phyloP scores from a whole-genome alignment of 2,113 vertebrate species.

The Piaya cayana region DNA sequence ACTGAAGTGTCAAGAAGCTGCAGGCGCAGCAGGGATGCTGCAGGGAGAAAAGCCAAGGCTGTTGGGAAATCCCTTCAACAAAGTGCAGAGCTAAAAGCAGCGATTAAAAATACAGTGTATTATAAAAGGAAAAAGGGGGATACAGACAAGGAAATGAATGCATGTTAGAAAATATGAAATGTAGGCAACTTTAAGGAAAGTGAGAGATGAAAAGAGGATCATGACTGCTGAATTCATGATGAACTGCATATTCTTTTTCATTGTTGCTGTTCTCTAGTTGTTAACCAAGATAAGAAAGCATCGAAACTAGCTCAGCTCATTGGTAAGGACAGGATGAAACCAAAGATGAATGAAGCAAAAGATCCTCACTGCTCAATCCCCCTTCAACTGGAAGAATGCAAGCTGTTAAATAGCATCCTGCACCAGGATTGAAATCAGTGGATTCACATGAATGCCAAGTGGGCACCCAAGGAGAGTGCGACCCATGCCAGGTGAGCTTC shows the following conservation, averaged over 20 bases:
- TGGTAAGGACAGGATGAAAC: neutral
- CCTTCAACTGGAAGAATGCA: neutral
- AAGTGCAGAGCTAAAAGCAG: neutral
- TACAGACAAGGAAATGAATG: neutral
- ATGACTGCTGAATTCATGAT: neutral
- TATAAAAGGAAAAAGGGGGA: neutral
- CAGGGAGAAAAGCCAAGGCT: neutral
- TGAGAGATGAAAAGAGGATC: neutral
- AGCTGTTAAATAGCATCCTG: fast-evolving
- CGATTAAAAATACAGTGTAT: neutral
- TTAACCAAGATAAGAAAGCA: neutral
- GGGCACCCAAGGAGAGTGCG: neutral
- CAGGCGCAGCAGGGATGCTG: fast-evolving
- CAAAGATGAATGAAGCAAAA: fast-evolving
- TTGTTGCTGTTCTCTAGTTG: neutral
- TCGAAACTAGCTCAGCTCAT: neutral
- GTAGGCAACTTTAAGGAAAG: neutral
- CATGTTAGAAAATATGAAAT: neutral
- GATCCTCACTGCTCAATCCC: neutral
- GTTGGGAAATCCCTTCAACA: neutral
- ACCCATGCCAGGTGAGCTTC: neutral
- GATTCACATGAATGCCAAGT: fast-evolving
- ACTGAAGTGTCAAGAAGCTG: neutral
- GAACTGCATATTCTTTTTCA: neutral
- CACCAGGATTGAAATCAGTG: fast-evolving